Evolutionary conservation across 2,888 invertebrate species (phyloP).

Genomic region (Cephalotes varians): DNA sequence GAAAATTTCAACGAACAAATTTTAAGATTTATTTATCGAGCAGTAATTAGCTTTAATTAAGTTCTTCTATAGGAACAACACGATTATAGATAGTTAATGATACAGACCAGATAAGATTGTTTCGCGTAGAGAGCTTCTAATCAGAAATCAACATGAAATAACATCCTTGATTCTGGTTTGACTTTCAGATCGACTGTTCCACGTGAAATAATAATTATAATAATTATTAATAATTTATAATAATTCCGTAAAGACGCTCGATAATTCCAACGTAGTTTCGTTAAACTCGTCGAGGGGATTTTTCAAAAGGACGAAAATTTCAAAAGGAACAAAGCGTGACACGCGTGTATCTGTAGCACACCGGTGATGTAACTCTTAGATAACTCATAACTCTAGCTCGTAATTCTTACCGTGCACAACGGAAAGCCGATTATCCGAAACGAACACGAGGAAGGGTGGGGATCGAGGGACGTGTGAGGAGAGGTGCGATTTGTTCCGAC

Average conservation of each 20-base stretch:
- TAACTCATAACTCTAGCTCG: constrained; percentile 40
- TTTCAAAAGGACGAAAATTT: neutral
- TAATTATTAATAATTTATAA: too few species aligned
- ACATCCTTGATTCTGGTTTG: neutral
- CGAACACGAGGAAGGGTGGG: constrained; percentile 23
- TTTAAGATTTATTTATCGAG: neutral
- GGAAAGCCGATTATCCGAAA: constrained; percentile 50
- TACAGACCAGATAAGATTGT: neutral
- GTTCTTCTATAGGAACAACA: neutral
- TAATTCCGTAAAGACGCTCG: neutral
- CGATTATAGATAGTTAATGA: neutral
- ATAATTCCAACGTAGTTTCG: neutral
- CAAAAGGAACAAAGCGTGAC: neutral
- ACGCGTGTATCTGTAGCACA: constrained; percentile 1
- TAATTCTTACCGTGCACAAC: constrained; percentile 43
- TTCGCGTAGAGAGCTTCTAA: neutral
- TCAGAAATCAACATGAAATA: neutral
- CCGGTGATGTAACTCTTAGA: constrained; percentile 39
- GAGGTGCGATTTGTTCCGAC: constrained; percentile 43
- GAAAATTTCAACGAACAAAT: neutral
- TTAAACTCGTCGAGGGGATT: neutral
- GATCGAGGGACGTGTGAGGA: neutral
- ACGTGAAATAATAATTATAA: too few species aligned
- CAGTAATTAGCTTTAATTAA: neutral
- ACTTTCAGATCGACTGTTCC: neutral